Evolutionary conservation across 30 jellyfish, hydroid and myxozoan species (phyloP).

Genomic region (Aurelia aurita complex sp. Pacific): DNA sequence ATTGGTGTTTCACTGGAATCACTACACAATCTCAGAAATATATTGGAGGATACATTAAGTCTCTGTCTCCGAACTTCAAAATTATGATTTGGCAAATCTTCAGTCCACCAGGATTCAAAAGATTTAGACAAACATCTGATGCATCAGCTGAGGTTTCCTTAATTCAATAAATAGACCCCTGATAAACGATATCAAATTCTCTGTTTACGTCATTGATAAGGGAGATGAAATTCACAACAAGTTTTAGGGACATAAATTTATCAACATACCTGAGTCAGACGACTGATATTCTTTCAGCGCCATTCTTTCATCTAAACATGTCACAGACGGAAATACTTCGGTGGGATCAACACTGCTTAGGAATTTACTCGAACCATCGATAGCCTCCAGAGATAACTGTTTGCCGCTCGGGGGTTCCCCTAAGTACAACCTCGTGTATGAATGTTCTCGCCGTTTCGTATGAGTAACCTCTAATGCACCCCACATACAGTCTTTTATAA

Average conservation of each 20-base stretch:
- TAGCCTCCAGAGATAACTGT: neutral
- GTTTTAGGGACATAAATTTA: neutral
- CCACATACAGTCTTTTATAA: constrained; percentile 72
- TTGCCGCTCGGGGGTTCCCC: constrained; percentile 65
- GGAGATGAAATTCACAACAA: neutral
- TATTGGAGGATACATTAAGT: too few relatives aligned
- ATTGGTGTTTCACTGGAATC: too few relatives aligned
- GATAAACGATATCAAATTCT: too few relatives aligned
- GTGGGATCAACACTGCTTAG: constrained; percentile 62
- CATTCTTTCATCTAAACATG: constrained; percentile 33
- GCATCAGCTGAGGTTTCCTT: too few relatives aligned
- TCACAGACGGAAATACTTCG: constrained; percentile 58
- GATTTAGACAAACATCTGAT: too few relatives aligned
- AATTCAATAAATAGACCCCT: too few relatives aligned
- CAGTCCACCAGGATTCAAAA: too few relatives aligned
- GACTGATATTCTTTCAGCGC: constrained; percentile 32
- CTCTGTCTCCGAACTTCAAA: too few relatives aligned
- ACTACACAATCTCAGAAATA: too few relatives aligned
- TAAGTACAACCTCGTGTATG: constrained; percentile 45
- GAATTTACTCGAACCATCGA: constrained; percentile 27
- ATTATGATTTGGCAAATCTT: too few relatives aligned
- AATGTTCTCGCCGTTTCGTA: constrained; percentile 39
- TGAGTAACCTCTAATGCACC: constrained; percentile 28
- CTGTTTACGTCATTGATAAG: too few relatives aligned
- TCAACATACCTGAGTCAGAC: constrained; percentile 53